A percentile compares a stretch with the other conserved stretches of the same genome.
These are phyloP conservation scores for Creontiades dilutus DNA, from an alignment of 2,888 invertebrate genomes.

Conservation along the genomic window DNA sequence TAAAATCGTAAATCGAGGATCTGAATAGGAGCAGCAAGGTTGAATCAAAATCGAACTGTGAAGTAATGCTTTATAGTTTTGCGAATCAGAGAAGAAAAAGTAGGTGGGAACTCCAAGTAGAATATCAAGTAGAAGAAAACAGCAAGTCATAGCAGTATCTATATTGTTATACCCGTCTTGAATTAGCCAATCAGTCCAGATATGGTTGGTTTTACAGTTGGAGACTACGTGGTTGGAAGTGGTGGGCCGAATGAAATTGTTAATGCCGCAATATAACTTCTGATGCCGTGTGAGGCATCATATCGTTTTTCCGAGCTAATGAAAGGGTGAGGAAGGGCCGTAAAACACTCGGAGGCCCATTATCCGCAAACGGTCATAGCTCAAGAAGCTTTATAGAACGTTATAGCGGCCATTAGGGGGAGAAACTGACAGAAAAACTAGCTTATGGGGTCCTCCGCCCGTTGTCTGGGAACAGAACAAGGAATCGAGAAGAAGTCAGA, in stretches of 20 bases:
- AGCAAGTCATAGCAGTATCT: too few relatives aligned
- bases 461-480: conserved; percentile 13
- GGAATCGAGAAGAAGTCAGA: conserved; percentile 6
- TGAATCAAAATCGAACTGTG: too few relatives aligned
- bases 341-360: conserved; percentile 48
- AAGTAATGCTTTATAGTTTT: too few relatives aligned
- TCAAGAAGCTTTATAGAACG: conserved; percentile 60
- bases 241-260: background rate
- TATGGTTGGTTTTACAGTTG: background rate
- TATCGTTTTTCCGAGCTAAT: conserved; percentile 59
- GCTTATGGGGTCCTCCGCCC: conserved; percentile 43
- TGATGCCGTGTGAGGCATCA: conserved; percentile 19
- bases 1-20: too few relatives aligned
- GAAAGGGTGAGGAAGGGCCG: conserved; percentile 23
- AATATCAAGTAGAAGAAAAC: too few relatives aligned
- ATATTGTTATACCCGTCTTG: too few relatives aligned
- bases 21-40: too few relatives aligned
- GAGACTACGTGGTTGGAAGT: background rate
- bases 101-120: too few relatives aligned
- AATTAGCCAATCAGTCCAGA: background rate
- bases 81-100: too few relatives aligned
- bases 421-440: conserved; percentile 54
- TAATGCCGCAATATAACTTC: conserved; percentile 14
- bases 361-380: conserved; percentile 65
- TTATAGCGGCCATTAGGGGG: conserved; percentile 52